phyloP scores from a whole-genome alignment of 2,888 invertebrate species.

The Clanis bilineata region DNA sequence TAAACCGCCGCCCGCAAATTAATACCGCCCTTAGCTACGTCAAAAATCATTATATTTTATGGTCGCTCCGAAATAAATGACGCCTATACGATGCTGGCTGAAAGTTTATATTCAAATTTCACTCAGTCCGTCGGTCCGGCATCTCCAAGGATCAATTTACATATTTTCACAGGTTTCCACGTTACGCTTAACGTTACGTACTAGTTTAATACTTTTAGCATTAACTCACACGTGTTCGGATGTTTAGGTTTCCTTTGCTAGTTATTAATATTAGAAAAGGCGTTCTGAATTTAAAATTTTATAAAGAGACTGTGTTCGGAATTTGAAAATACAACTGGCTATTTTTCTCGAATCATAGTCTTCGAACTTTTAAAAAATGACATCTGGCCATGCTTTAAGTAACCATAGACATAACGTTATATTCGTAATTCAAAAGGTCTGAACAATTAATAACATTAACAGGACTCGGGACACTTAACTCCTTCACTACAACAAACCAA shows the following conservation, averaged over 20 bases:
- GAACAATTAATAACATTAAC: background rate
- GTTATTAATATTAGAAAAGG: background rate
- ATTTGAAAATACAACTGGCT: too few relatives aligned
- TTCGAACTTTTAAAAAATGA: background rate
- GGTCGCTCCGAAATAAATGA: slow-evolving; percentile 76
- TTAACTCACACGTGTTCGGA: slow-evolving; percentile 20
- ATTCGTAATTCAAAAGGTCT: background rate
- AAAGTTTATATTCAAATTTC: slow-evolving; percentile 82
- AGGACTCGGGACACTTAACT: background rate
- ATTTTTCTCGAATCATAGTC: too few relatives aligned
- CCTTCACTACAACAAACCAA: background rate
- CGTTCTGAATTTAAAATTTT: background rate
- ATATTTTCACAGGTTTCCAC: slow-evolving; percentile 80
- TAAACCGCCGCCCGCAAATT: slow-evolving; percentile 65
- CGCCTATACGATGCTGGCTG: slow-evolving; percentile 70
- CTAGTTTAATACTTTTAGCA: slow-evolving; percentile 22
- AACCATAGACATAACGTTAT: background rate
- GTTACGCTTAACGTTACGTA: slow-evolving; percentile 66
- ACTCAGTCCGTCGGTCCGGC: slow-evolving; percentile 73
- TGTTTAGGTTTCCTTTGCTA: slow-evolving; percentile 28
- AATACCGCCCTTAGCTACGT: slow-evolving; percentile 72
- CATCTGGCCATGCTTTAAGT: background rate
- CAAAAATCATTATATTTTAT: slow-evolving; percentile 82
- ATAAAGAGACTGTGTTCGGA: too few relatives aligned
- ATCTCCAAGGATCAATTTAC: slow-evolving; percentile 81